Evolutionary conservation across 2,888 invertebrate genomes (phyloP), one percentile per base, ranked within the genome.

Genomic region (Ashinkailepas kermadecensis): DNA sequence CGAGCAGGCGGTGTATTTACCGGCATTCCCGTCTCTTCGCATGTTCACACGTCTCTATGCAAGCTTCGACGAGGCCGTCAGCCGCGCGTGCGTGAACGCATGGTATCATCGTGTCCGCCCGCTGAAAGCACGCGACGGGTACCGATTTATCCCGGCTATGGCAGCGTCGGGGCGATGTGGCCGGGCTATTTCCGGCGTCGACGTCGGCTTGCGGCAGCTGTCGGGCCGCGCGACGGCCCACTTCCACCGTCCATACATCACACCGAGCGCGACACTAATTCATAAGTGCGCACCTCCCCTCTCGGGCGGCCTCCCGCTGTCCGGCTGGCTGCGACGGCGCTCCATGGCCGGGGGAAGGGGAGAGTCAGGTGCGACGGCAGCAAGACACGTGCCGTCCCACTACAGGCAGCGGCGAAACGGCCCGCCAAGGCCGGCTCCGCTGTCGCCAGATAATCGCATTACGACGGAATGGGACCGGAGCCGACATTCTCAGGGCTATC

Each of bases 201-300:
- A n/a, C 70, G 39, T 15, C 39, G 7, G 15, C 39, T 39, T 4
- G 10, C 56, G 21, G 9, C 74, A 74, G 74, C 74, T 74, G 74
- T 2, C 56, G 54, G 13, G 39, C 1, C 39, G 39, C 39, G 4
- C 39, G 39, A 39, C 74, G 21, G 9, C 56, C 54, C 74, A 74
- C 74, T 9, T 74, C 74, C 39, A 39, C 25, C 13, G 21, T 9
- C 74, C 74, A 56, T 74, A 13, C 21, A 74, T 74, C 74, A 74
- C 74, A 74, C 56, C 56, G 74, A 56, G 56, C 74, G 56, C 74
- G 74, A 74, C 74, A 56, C 56, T 74, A 74, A 74, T 74, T 74
- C 74, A 56, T 74, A 54, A 23, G 74, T 18, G 74, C 39, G 39
- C 39, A 39, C 39, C 39, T 4, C 39, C 39, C 4, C 39, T 4